Base-by-base conservation (phyloP, 2,797 vertebrate species). In the Pipistrellus kuhlii region DNA sequence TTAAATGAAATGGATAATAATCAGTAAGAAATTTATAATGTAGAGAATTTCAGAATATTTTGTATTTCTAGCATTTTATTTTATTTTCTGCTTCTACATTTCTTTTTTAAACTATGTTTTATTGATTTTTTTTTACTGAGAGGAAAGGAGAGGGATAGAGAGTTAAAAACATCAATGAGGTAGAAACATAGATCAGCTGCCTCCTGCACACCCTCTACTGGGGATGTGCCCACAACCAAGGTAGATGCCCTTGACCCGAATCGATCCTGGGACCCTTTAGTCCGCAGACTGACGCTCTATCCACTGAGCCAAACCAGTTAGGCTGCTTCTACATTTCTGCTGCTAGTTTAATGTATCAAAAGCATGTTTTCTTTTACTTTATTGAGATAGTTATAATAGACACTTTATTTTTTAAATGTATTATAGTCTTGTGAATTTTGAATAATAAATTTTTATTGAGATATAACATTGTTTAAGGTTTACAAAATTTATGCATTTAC, bases 311-410 rank as follows among this genome's bases (percentile, higher is more conserved):
- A 55, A 55, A 55, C 53, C 8, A 8, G 53, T 55, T 55, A 55
- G 53, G 53, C 53, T 59, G 57, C 12, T 59, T 30, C 25, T 59
- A 27, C 44, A 72, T 93, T 90, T 87, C 32, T 94, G 64, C 80
- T 86, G 55, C 68, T 15, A 80, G 13, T 92, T 91, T 72, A 20
- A 51, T 88, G 5, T 44, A 71, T 12, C 85, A 2, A 71, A 85
- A 91, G 3, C 6, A 62, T 62, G 41, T 55, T 89, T 87, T 44
- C 12, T 80, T 93, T 94, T 93, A 55, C n/a, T 93, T 83, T 23
- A 48, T 81, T 89, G 32, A 87, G 30, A 71, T 85, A 59, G 15
- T 86, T 95, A 51, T 25, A 73, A 90, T 85, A 93, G 41, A 2
- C 4, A 68, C 25, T 80, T 93, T 48, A 72, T 46, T 73, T 92